These are phyloP conservation scores for Erebia aethiops DNA, from an alignment of 2,888 invertebrate species.

Conservation along the genomic window DNA sequence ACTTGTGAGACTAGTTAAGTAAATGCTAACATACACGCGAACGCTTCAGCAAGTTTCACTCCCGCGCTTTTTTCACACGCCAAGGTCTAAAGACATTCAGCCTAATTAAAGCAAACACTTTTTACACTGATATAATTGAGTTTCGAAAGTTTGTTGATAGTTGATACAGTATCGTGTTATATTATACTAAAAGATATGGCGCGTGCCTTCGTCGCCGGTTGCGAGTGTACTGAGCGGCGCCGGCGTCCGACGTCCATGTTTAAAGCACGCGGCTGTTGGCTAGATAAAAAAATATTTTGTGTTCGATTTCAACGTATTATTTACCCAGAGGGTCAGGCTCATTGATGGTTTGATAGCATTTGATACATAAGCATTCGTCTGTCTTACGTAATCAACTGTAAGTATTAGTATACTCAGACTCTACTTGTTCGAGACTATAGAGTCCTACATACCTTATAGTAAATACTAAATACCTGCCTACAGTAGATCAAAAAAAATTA, in stretches of 20 bases:
- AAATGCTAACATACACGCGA: conserved; percentile 56
- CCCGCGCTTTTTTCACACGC: conserved; percentile 54
- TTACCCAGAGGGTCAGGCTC: conserved; percentile 48
- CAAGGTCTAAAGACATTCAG: conserved; percentile 41
- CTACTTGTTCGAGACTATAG: no score
- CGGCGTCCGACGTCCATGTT: conserved; percentile 67
- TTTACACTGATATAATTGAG: conserved; percentile 27
- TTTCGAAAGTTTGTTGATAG: conserved; percentile 32
- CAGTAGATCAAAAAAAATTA: no score
- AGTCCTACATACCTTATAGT: no score
- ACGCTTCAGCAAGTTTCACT: conserved; percentile 56
- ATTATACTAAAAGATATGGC: conserved; percentile 48
- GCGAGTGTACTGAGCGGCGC: conserved; percentile 67
- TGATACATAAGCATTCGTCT: conserved; percentile 20
- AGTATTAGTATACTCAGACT: not conserved
- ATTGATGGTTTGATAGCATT: conserved; percentile 22
- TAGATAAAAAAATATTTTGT: conserved; percentile 61
- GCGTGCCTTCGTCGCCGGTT: conserved; percentile 68
- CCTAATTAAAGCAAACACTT: conserved; percentile 36
- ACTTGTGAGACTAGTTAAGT: conserved; percentile 44
- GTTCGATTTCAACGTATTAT: conserved; percentile 63
- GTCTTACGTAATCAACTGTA: conserved; percentile 22
- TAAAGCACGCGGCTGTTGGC: conserved; percentile 67
- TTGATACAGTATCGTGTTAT: conserved; percentile 35
- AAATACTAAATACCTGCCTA: no score